Evolutionary conservation across 2,797 vertebrate species (phyloP).

Genomic region (Phylloscopus collybita): DNA sequence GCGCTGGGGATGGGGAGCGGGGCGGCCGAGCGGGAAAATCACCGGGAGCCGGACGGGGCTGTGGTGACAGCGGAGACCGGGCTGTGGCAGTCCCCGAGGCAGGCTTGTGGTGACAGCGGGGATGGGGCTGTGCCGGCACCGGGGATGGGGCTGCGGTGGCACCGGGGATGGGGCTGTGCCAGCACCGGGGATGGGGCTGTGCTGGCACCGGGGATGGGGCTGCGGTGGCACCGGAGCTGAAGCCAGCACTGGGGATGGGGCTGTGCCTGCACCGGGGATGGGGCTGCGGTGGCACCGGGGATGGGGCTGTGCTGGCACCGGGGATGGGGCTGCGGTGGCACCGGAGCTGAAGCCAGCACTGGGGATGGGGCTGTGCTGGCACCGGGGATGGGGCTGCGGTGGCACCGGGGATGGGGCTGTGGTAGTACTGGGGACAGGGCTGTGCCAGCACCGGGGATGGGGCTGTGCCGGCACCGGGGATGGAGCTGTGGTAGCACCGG

Average conservation of each 20-base stretch:
- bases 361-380: not conserved
- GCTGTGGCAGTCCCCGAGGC: no score
- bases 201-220: not conserved
- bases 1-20: not conserved
- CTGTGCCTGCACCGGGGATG: no score
- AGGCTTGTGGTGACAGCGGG: no score
- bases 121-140: not conserved
- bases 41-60: not conserved
- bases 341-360: not conserved
- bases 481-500: no score
- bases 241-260: no score
- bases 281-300: not conserved
- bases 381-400: no score
- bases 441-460: no score
- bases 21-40: not conserved
- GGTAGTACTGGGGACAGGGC: no score
- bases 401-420: no score
- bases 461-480: no score
- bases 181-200: not conserved
- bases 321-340: not conserved
- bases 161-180: not conserved
- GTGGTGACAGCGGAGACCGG: not conserved
- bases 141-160: not conserved
- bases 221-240: fast-evolving
- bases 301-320: no score